A percentile compares a stretch with the other conserved stretches of the same genome.
phyloP scores from a whole-genome alignment of 1,140 invertebrate genomes.

The Asbolus verrucosus region DNA sequence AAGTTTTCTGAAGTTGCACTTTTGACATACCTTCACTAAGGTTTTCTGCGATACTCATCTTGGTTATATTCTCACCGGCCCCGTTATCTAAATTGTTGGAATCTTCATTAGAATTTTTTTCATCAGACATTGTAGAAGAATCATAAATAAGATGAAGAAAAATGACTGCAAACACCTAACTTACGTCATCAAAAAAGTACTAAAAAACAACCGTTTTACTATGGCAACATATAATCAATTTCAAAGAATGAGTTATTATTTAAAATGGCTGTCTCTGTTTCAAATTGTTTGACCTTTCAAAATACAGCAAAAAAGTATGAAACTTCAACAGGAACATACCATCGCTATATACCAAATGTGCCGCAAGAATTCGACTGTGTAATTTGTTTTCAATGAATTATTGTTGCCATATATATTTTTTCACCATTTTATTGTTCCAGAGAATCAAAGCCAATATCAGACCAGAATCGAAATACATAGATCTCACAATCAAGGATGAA shows the following conservation, averaged over 20 bases:
- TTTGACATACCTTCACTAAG: no score
- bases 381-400: slow-evolving; percentile 49
- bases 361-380: slow-evolving; percentile 58
- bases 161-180: neutral
- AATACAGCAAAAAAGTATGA: slow-evolving; percentile 21
- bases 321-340: slow-evolving; percentile 54
- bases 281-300: slow-evolving; percentile 26
- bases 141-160: neutral
- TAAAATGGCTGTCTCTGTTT: slow-evolving; percentile 10
- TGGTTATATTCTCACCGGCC: no score
- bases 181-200: neutral
- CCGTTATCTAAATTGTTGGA: no score
- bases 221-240: slow-evolving; percentile 5
- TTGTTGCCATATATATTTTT: neutral
- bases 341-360: slow-evolving; percentile 53
- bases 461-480: slow-evolving; percentile 50
- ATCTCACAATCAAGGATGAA: slow-evolving; percentile 52
- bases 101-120: neutral
- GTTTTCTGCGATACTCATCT: no score
- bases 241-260: slow-evolving; percentile 1
- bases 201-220: neutral
- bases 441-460: slow-evolving; percentile 56
- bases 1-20: no score
- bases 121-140: slow-evolving; percentile 6
- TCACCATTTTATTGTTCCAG: slow-evolving; percentile 46